Conservation (phyloP, 2,888 invertebrate genomes). For the Lacanobia oleracea region DNA sequence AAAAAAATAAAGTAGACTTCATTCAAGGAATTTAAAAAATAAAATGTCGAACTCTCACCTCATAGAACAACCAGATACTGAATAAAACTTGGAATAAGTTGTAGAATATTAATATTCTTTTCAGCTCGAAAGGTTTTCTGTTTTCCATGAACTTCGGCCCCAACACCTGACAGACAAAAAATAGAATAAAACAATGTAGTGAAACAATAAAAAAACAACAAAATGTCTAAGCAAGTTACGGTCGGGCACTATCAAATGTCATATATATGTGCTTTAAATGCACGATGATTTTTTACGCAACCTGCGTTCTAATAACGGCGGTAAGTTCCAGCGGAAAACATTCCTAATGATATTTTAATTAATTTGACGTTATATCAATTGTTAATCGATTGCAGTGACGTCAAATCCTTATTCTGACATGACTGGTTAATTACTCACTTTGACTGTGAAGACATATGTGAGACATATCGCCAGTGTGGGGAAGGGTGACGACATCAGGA, state of each 20-base stretch:
- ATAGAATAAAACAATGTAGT: background rate
- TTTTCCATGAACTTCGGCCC: slow-evolving; percentile 97
- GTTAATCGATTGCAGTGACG: slow-evolving; percentile 61
- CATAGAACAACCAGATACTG: slow-evolving; percentile 93
- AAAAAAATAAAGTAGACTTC: background rate
- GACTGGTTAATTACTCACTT: slow-evolving; percentile 84
- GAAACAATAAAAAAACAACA: slow-evolving; percentile 17
- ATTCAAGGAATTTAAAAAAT: background rate
- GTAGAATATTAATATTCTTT: slow-evolving; percentile 94
- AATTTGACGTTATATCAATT: slow-evolving; percentile 63
- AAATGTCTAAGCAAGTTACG: slow-evolving; percentile 20
- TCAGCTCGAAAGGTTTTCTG: slow-evolving; percentile 95
- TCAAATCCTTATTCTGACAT: slow-evolving; percentile 39
- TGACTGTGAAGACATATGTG: slow-evolving; percentile 94
- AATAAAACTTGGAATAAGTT: slow-evolving; percentile 96
- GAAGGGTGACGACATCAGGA: slow-evolving; percentile 95
- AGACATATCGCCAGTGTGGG: slow-evolving; percentile 94
- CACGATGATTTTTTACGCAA: slow-evolving; percentile 54
- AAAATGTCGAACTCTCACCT: slow-evolving; percentile 86
- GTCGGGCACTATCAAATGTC: slow-evolving; percentile 30
- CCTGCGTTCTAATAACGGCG: slow-evolving; percentile 43
- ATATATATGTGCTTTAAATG: slow-evolving; percentile 45
- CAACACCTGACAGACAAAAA: slow-evolving; percentile 87
- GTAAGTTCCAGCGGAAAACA: slow-evolving; percentile 71
- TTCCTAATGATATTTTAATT: slow-evolving; percentile 69